phyloP scores from a whole-genome alignment of 2,113 vertebrate genomes.

The Ariopsis seemanni region DNA sequence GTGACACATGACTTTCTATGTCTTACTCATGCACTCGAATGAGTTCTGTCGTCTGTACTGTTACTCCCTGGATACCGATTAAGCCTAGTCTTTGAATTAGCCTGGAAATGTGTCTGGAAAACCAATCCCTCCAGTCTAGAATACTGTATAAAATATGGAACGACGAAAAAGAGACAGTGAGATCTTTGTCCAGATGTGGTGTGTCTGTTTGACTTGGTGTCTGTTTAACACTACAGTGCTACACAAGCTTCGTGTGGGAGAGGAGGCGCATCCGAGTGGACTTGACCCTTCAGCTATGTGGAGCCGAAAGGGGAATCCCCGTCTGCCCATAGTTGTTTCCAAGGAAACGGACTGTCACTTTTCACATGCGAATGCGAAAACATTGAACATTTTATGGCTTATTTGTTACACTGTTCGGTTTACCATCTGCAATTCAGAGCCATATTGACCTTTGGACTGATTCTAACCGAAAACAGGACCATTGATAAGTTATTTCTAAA shows the following conservation, averaged over 20 bases:
- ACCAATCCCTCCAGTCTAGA: background rate
- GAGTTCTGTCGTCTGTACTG: background rate
- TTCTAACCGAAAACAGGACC: background rate
- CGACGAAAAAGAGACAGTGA: slow-evolving; percentile 16
- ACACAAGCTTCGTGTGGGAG: slow-evolving; percentile 4
- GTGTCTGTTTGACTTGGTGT: slow-evolving; percentile 14
- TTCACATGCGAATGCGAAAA: slow-evolving; percentile 26
- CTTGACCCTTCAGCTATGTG: slow-evolving; percentile 23
- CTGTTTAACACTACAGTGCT: slow-evolving; percentile 20
- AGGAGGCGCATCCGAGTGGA: background rate
- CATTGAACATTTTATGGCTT: slow-evolving; percentile 9
- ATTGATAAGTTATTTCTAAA: slow-evolving; percentile 8
- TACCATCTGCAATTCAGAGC: background rate
- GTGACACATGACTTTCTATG: background rate
- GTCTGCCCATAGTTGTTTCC: slow-evolving; percentile 6
- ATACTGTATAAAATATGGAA: background rate
- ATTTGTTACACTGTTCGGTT: background rate
- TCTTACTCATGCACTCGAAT: slow-evolving; percentile 20
- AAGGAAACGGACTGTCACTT: slow-evolving; percentile 40
- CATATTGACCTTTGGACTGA: background rate
- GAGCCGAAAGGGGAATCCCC: slow-evolving; percentile 42
- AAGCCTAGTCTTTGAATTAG: slow-evolving; percentile 12
- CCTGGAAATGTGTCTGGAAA: slow-evolving; percentile 25
- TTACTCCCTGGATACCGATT: background rate
- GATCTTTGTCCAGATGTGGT: slow-evolving; percentile 31